phyloP scores from a whole-genome alignment of 23 tunicate species.

The Halocynthia roretzi region DNA sequence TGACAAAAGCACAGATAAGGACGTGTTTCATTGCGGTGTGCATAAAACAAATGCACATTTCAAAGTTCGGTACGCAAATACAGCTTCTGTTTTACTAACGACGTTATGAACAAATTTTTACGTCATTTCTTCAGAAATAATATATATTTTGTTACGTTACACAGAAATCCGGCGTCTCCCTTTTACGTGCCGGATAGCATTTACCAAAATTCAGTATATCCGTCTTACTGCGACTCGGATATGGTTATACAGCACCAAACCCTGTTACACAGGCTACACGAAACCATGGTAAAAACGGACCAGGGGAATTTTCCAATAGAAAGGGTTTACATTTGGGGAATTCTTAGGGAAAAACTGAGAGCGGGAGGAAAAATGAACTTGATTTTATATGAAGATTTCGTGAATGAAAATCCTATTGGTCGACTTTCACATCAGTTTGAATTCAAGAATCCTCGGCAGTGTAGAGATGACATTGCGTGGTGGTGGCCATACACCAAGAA shows the following conservation, averaged over 20 bases:
- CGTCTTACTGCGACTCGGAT: not conserved
- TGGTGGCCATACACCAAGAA: no score
- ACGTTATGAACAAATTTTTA: no score
- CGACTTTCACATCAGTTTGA: no score
- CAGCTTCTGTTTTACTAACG: not conserved
- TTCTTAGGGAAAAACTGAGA: not conserved
- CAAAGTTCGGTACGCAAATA: not conserved
- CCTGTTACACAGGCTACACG: not conserved
- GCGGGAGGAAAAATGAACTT: not conserved
- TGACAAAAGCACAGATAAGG: not conserved
- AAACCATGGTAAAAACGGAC: not conserved
- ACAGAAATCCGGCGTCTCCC: not conserved
- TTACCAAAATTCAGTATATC: not conserved
- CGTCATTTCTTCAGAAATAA: no score
- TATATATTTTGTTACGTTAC: not conserved
- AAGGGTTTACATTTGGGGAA: not conserved
- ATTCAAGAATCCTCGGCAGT: no score
- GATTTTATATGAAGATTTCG: not conserved
- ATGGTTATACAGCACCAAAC: not conserved
- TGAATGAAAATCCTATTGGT: not conserved
- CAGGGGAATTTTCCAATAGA: no score
- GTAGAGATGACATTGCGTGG: no score
- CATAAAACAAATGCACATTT: not conserved
- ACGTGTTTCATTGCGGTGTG: not conserved
- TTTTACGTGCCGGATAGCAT: not conserved